Conservation (phyloP, 2,113 vertebrate species). For the Pangasianodon hypophthalmus region DNA sequence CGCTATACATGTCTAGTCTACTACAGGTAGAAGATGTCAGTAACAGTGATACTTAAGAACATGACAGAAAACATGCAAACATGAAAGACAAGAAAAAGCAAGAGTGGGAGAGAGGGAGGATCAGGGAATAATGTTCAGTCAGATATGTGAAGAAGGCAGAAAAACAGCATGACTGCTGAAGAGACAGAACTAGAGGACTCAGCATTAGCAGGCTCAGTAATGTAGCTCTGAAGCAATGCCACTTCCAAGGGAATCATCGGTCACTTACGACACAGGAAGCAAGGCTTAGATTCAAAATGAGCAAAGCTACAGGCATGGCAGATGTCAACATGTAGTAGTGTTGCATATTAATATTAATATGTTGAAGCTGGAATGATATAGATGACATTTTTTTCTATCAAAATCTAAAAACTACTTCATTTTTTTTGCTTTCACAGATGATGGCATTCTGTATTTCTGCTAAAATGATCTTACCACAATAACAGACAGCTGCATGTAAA, state of each 20-base stretch:
- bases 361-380: background rate
- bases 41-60: conserved; percentile 1
- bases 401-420: background rate
- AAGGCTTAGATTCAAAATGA: background rate
- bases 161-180: conserved; percentile 20
- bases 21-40: conserved; percentile 34
- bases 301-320: background rate
- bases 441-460: conserved; percentile 19
- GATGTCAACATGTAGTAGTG: background rate
- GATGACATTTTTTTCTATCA: background rate
- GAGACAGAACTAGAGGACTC: background rate
- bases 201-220: background rate
- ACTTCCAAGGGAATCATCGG: conserved; percentile 13
- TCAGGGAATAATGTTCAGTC: conserved; percentile 7
- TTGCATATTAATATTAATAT: background rate
- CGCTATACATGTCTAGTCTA: background rate
- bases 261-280: conserved; percentile 16
- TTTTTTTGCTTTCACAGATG: background rate
- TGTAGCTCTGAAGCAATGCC: conserved; percentile 5
- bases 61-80: conserved; percentile 26
- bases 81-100: conserved; percentile 21
- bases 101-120: background rate
- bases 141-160: background rate
- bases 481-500: background rate
- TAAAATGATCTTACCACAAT: conserved; percentile 14